phyloP scores from a whole-genome alignment of 2,113 vertebrate genomes.

The Labrus mixtus region DNA sequence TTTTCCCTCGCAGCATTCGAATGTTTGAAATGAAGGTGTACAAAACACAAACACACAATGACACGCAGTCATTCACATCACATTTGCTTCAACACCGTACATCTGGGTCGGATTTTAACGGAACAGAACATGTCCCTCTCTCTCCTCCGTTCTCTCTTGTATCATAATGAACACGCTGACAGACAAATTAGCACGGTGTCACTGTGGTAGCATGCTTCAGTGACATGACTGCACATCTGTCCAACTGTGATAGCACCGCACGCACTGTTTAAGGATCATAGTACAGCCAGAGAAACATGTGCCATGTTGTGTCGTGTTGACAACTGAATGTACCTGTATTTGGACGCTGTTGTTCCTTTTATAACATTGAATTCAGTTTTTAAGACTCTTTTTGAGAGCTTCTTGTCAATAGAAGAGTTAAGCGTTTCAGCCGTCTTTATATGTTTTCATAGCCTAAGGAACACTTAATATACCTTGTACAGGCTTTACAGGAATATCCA shows the following conservation, averaged over 20 bases:
- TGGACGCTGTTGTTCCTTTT: constrained; percentile 23
- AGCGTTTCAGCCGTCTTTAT: not conserved
- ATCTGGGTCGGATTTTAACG: constrained; percentile 49
- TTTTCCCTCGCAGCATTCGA: no score
- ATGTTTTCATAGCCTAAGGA: constrained; percentile 1
- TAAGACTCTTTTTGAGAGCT: not conserved
- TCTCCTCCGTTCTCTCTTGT: constrained; percentile 50
- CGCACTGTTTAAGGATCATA: constrained; percentile 53
- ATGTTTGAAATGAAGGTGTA: constrained; percentile 23
- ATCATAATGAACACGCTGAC: constrained; percentile 71
- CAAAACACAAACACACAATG: constrained; percentile 26
- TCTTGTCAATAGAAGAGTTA: constrained; percentile 8
- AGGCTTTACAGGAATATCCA: not conserved
- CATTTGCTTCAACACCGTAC: constrained; percentile 25
- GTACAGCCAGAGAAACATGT: constrained; percentile 36
- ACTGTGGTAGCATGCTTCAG: constrained; percentile 51
- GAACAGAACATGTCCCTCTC: constrained; percentile 42
- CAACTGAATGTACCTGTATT: constrained; percentile 19
- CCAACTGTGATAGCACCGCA: constrained; percentile 64
- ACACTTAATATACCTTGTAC: not conserved
- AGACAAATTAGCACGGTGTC: constrained; percentile 73
- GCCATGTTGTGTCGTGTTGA: constrained; percentile 16
- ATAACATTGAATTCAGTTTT: constrained; percentile 1
- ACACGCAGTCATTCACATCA: constrained; percentile 1
- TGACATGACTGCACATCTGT: constrained; percentile 69